These are phyloP conservation scores for Gallirallus australis DNA, from an alignment of 2,797 vertebrate species.

Conservation along the genomic window DNA sequence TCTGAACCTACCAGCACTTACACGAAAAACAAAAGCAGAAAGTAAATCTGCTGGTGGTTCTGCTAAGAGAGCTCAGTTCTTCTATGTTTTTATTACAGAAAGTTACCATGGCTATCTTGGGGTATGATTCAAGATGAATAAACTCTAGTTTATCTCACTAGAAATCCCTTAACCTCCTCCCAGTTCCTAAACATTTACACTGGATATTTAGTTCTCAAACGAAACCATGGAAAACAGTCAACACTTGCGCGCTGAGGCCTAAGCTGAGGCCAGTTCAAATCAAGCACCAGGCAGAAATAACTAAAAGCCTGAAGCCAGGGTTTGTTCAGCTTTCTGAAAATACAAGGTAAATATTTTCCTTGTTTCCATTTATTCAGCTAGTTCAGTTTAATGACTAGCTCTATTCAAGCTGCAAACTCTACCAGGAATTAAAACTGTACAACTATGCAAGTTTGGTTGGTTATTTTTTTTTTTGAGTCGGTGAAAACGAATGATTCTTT, in stretches of 20 bases:
- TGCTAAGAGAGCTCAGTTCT: background rate
- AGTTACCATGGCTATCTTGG: background rate
- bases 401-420: background rate
- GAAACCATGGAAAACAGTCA: background rate
- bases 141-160: background rate
- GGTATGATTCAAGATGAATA: background rate
- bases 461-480: background rate
- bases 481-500: background rate
- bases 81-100: background rate
- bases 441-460: background rate
- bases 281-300: background rate
- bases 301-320: background rate
- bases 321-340: background rate
- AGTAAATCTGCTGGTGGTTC: background rate
- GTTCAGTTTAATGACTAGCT: background rate
- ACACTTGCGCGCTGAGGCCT: background rate
- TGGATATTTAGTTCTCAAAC: background rate
- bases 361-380: background rate
- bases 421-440: background rate
- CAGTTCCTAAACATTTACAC: background rate
- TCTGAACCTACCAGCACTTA: constrained; percentile 4
- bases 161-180: background rate
- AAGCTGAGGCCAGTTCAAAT: background rate
- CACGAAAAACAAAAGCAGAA: constrained; percentile 24
- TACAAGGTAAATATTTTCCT: background rate